Percentiles rank a stretch among this genome's conserved stretches.
Evolutionary conservation across 2,797 vertebrate genomes (phyloP).

Genomic region (Arremon brunneinucha): DNA sequence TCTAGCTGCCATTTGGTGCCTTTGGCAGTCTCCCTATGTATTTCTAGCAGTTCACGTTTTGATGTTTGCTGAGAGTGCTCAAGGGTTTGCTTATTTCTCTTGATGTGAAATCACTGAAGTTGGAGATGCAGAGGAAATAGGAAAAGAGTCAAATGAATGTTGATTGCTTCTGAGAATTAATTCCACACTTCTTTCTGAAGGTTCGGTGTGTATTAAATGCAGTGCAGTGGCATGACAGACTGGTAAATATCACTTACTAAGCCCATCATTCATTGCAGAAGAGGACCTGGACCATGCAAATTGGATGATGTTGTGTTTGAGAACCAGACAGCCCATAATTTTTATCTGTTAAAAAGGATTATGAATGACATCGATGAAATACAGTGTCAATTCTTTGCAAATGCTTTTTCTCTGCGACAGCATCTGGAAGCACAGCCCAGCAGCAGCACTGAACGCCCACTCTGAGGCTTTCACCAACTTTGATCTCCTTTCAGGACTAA

Average conservation of each 20-base stretch:
- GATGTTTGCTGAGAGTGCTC: conserved; percentile 1
- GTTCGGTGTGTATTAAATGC: conserved; percentile 22
- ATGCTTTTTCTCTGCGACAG: not conserved
- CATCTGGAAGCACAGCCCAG: conserved; percentile 2
- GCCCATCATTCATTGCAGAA: conserved; percentile 37
- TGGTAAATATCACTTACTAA: conserved; percentile 41
- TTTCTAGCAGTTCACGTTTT: conserved; percentile 1
- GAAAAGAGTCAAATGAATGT: conserved; percentile 37
- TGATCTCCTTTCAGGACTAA: not conserved
- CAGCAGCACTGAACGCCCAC: not conserved
- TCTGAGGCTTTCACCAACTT: conserved; percentile 4
- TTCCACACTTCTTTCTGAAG: conserved; percentile 19
- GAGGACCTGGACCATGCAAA: conserved; percentile 57
- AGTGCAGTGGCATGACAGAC: conserved; percentile 31
- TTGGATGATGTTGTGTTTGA: conserved; percentile 54
- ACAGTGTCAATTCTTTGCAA: conserved; percentile 17
- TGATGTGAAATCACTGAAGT: conserved; percentile 35
- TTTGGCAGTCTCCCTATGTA: not conserved
- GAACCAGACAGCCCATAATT: conserved; percentile 58
- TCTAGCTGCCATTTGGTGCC: not conserved
- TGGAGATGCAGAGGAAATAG: conserved; percentile 22
- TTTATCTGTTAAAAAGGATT: conserved; percentile 53
- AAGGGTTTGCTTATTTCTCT: conserved; percentile 25
- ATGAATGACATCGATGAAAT: conserved; percentile 47
- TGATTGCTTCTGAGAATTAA: conserved; percentile 50